Evolutionary conservation across 2,797 vertebrate genomes (phyloP), one percentile per base, ranked within the genome.

Genomic region (Oreonectes daqikongensis): DNA sequence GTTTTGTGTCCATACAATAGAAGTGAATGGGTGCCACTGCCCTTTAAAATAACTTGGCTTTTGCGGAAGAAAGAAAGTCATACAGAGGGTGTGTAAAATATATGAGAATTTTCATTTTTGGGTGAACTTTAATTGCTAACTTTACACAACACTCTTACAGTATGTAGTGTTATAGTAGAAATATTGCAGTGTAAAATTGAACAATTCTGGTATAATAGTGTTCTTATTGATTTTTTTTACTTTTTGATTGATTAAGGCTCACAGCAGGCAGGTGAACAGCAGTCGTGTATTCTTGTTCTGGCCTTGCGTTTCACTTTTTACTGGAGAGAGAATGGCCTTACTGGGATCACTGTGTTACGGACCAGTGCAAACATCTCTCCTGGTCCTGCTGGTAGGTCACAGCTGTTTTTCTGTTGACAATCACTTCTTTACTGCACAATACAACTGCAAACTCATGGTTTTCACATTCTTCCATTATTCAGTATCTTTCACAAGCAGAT

Each of bases 291-390:
- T 2, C 90, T 96, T 74, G 95, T 89, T 5, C 82, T 97, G 80
- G 93, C 91, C 2, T 90, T 96, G 82, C 89, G 94, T 88, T 99
- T 98, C 75, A 85, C 81, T 3, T 90, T 98, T 77, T 82, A 90
- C 66, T 99, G 95, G 94, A 87, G 91, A 84, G 94, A 85, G 55
- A 92, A 92, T 32, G 86, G 86, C 14, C 90, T 99, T 83, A 92
- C 88, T 20, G 90, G 60, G 57, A 73, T 97, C 60, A 90, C 85
- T 30, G 85, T 97, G 69, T 93, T 77, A 6, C 86, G 91, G 18
- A 85, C 91, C 32, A 75, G 86, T 3, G 95, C 93, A 40, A 86
- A 86, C 48, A 35, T 96, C 65, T 35, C 72, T 30, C 72, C 90
- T 2, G 83, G 84, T 50, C 22, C 70, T 8, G 68, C 71, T 28